Evolutionary conservation across 2,113 vertebrate genomes (phyloP), one percentile per base, ranked within the genome.

Genomic region (Colaptes auratus): DNA sequence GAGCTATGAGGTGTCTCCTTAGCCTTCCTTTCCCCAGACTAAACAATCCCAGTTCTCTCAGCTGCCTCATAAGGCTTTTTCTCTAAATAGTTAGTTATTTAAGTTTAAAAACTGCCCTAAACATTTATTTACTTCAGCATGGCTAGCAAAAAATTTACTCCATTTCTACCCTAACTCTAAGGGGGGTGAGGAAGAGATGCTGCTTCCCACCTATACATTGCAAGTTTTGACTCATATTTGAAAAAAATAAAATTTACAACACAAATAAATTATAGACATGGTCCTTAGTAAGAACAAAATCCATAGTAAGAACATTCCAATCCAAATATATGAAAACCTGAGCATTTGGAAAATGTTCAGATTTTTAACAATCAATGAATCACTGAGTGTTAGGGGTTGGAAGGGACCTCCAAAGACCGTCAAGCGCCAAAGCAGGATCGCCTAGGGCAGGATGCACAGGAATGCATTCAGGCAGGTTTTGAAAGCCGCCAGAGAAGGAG

Each of bases 121-220:
- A 30, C 5, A 64, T 92, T 58, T 50, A 63, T 14, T 52, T 36
- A 73, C 14, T 75, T 59, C 7, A 63, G 48, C 36, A 44, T 23
- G 33, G 4, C 31, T 52, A 44, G 12, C 53, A 69, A 55, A 12
- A 2, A 13, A 44, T 16, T 61, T 64, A 33, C 12, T 82, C 16
- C 2, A 28, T 48, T 73, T 90, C 83, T 53, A 79, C 13, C 21
- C 15, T 4, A 20, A 12, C 20, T 73, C 58, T n/a, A 35, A 66
- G 18, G 4, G 17, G 9, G 5, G 4, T 3, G 6, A 7, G 8
- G 7, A 7, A 36, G 3, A 76, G 5, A 55, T 21, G 23, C 55
- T 59, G 14, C 25, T 73, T 72, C 28, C 10, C 14, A 48, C 46
- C 48, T 50, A 61, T n/a, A 66, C 60, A 69, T 30, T 56, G 69